phyloP scores from a whole-genome alignment of 2,888 invertebrate species.

The Pimpla rufipes region DNA sequence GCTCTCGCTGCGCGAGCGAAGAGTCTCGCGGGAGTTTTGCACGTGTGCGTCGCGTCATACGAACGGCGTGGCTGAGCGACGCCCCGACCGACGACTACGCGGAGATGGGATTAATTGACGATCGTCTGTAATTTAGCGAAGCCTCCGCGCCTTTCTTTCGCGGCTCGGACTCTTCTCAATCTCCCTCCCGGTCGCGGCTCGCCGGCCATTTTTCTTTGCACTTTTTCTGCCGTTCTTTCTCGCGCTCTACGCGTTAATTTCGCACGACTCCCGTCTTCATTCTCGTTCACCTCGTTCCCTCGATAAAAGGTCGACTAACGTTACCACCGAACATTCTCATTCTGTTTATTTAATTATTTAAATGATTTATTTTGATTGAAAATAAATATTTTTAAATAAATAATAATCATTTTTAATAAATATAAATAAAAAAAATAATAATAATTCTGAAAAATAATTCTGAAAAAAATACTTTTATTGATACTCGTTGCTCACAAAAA shows the following conservation, averaged over 20 bases:
- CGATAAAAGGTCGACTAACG: too few species aligned
- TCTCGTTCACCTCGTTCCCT: constrained; percentile 25
- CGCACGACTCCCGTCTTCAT: constrained; percentile 23
- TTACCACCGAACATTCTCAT: too few species aligned
- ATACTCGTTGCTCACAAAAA: too few species aligned
- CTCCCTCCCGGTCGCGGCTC: background rate
- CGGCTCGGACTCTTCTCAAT: background rate
- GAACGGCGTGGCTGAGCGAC: background rate
- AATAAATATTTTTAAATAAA: too few species aligned
- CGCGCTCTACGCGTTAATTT: constrained; percentile 8
- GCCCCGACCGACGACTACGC: constrained; percentile 8
- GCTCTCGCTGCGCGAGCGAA: background rate
- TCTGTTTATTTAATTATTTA: too few species aligned
- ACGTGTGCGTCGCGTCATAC: constrained; percentile 8
- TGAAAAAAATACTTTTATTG: too few species aligned
- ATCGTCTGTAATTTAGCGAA: constrained; percentile 32
- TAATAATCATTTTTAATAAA: too few species aligned
- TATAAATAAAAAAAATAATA: too few species aligned
- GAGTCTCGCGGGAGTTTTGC: background rate
- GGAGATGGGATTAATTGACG: constrained; percentile 40
- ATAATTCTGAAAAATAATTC: too few species aligned
- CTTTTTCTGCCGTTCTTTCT: background rate
- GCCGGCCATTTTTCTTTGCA: background rate
- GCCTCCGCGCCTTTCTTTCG: background rate
- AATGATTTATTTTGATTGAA: too few species aligned